phyloP scores from a whole-genome alignment of 2,797 vertebrate genomes.

The Diglossa cyanea region DNA sequence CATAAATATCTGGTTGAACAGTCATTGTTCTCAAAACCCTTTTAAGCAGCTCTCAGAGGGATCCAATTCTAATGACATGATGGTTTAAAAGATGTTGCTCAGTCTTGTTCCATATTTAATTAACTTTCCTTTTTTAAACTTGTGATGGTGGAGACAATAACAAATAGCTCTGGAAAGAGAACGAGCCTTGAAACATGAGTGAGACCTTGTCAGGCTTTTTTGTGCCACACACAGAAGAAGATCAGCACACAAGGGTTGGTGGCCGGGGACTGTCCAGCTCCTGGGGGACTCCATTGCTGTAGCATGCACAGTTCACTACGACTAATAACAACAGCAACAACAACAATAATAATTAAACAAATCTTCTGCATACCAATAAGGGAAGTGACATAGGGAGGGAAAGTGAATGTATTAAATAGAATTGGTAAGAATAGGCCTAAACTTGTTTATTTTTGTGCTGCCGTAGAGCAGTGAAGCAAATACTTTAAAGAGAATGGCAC shows the following conservation, averaged over 20 bases:
- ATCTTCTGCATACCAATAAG: conserved; percentile 33
- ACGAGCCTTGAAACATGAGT: conserved; percentile 83
- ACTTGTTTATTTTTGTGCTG: conserved; percentile 9
- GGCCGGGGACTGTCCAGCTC: conserved; percentile 57
- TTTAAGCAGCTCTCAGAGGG: conserved; percentile 96
- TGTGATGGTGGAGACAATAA: conserved; percentile 91
- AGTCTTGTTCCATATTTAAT: conserved; percentile 99
- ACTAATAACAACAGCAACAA: conserved; percentile 2
- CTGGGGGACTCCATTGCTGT: conserved; percentile 55
- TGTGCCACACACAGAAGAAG: conserved; percentile 81
- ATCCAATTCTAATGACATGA: conserved; percentile 99
- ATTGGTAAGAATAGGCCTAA: conserved; percentile 7
- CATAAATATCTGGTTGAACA: conserved; percentile 99
- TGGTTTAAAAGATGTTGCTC: conserved; percentile 98
- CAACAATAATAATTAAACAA: conserved; percentile 28
- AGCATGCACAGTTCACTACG: conserved; percentile 52
- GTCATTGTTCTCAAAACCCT: conserved; percentile 97
- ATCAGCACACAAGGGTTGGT: conserved; percentile 22
- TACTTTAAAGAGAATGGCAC: conserved; percentile 24
- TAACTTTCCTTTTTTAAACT: conserved; percentile 98
- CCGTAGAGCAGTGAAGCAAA: conserved; percentile 34
- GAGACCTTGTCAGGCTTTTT: conserved; percentile 91
- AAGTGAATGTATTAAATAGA: background rate
- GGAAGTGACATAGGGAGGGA: background rate
- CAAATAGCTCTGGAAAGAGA: conserved; percentile 87